Percentiles rank a stretch among this genome's conserved stretches.
phyloP scores from a whole-genome alignment of 2,113 vertebrate species.

The Tragulus kanchil region DNA sequence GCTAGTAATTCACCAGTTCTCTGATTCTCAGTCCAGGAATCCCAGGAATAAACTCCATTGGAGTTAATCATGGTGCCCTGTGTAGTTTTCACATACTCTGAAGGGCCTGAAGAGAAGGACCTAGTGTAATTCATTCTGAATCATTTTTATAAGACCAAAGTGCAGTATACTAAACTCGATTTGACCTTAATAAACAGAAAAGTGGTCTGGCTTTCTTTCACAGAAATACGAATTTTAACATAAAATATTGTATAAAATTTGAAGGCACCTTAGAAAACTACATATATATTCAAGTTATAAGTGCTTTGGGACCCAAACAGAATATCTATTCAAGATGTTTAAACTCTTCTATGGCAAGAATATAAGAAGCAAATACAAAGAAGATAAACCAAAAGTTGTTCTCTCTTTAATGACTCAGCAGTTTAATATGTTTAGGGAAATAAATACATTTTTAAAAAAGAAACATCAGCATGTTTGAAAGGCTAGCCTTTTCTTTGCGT shows the following conservation, averaged over 20 bases:
- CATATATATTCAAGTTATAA: not conserved
- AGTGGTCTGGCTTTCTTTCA: not conserved
- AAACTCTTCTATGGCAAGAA: slow-evolving; percentile 33
- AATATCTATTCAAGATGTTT: slow-evolving; percentile 11
- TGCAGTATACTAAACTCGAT: not conserved
- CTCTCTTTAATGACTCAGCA: slow-evolving; percentile 81
- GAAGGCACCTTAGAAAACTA: not conserved
- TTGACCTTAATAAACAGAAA: not conserved
- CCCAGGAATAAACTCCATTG: not conserved
- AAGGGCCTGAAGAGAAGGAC: not conserved
- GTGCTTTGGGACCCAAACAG: not conserved
- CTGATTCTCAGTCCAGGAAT: not conserved
- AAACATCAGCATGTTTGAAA: slow-evolving; percentile 84
- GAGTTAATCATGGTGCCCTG: not conserved
- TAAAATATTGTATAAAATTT: not conserved
- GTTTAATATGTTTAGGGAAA: slow-evolving; percentile 81
- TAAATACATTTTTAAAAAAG: slow-evolving; percentile 34
- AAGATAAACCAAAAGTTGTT: slow-evolving; percentile 78
- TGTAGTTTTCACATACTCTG: not conserved
- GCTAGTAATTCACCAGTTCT: not conserved
- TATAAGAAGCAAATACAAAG: slow-evolving; percentile 55
- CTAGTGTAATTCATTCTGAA: not conserved
- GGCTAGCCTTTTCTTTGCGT: slow-evolving; percentile 73
- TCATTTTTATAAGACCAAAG: not conserved
- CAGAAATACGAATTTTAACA: not conserved